These are phyloP conservation scores for Ibidorhyncha struthersii DNA, from an alignment of 2,113 vertebrate species.

Conservation along the genomic window DNA sequence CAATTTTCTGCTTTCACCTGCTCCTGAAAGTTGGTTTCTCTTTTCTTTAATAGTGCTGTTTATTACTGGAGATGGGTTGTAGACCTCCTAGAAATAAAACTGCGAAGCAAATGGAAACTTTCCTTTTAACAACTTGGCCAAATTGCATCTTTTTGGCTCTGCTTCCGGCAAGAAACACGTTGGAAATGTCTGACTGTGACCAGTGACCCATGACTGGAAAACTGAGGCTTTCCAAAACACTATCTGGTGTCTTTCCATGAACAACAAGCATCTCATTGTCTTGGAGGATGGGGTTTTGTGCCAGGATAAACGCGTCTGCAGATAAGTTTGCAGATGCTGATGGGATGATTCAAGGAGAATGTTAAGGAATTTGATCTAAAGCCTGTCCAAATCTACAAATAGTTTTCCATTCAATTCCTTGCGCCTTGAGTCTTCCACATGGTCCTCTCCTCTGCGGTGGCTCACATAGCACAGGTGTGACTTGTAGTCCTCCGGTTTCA, in stretches of 20 bases:
- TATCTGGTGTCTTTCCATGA: not conserved
- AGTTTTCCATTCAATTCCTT: not conserved
- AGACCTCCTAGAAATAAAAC: not conserved
- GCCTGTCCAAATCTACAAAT: not conserved
- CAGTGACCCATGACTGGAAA: not conserved
- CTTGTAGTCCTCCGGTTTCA: not conserved
- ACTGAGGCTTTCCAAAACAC: not conserved
- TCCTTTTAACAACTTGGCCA: not conserved
- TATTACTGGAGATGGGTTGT: not conserved
- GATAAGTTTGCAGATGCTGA: not conserved
- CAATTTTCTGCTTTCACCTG: not conserved
- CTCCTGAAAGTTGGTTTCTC: not conserved
- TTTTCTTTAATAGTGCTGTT: not conserved
- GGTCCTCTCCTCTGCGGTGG: rapidly evolving
- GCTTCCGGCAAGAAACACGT: not conserved
- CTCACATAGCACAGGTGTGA: rapidly evolving
- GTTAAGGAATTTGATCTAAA: not conserved
- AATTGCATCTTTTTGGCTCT: not conserved
- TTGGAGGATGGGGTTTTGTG: not conserved
- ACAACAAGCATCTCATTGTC: not conserved
- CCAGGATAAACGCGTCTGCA: not conserved
- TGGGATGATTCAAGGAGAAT: not conserved
- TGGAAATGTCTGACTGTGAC: not conserved
- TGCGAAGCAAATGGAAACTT: not conserved
- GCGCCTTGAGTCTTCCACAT: not conserved